Base-by-base conservation (phyloP, 1,140 invertebrate genomes). In the Cotesia vestalis region DNA sequence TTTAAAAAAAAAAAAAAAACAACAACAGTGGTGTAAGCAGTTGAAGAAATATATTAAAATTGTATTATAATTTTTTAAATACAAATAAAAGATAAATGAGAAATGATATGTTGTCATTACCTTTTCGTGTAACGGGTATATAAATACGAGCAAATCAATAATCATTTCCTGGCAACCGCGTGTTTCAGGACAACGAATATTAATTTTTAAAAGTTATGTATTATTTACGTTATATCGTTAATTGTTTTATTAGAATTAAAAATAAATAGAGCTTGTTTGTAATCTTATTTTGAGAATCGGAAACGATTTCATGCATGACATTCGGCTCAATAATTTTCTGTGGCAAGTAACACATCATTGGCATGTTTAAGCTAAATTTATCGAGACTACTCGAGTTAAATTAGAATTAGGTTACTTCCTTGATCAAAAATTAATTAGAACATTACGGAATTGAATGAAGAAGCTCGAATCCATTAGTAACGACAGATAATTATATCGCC, bases 41-140 rank as follows among this genome's bases (percentile, higher is more conserved):
- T 40, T 46, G 6, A 4, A 46, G 40, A 46, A 46, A 46, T 46
- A 46, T 46, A 46, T 46, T 9, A 9, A 46, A 46, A 6, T 46
- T 46, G 5, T 8, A 46, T 46, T 11, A 8, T 46, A 46, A 38
- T 35, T 6, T 36, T n/a, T 60, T 6, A 53, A 27, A 69, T 35
- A 46, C 27, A 52, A 51, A 17, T 11, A 34, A 17, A 72, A 53
- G 11, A 46, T 38, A 27, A 69, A 52, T 69, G 55, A 72, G 69
- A 76, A 80, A 83, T 82, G 80, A 83, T 81, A 82, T 73, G 76
- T 79, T 77, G 77, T 81, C 80, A 79, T 81, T 82, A 77, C 71
- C 76, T 72, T 72, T 80, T 78, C 79, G 77, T 79, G 79, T 80
- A 83, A 82, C 78, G 79, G 79, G 78, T 55, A 12, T 46, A 57